Conservation (phyloP, 2,113 vertebrate genomes). For the Bos indicus region DNA sequence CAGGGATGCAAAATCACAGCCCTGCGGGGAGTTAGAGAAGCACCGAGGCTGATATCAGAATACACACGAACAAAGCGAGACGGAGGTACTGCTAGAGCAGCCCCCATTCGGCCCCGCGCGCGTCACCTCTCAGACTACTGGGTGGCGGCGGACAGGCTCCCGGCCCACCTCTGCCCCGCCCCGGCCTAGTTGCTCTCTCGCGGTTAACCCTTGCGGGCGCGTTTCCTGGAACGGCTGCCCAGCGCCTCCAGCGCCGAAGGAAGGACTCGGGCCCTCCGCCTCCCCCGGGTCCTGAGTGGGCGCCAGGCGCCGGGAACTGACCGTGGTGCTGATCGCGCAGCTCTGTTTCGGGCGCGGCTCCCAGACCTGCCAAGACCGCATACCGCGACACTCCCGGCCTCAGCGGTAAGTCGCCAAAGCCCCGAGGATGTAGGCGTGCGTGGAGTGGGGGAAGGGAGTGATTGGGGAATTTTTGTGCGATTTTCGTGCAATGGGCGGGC, state of each 20-base stretch:
- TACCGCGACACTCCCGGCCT: neutral
- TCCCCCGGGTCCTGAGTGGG: neutral
- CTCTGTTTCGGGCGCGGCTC: neutral
- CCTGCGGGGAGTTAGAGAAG: constrained; percentile 29
- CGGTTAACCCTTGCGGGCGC: constrained; percentile 18
- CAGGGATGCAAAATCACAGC: neutral
- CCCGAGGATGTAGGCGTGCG: neutral
- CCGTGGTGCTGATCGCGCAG: constrained; percentile 70
- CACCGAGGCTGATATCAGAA: neutral
- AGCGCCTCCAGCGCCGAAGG: rapidly evolving
- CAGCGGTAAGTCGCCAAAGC: constrained; percentile 46
- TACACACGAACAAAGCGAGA: neutral
- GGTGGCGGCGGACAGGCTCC: rapidly evolving
- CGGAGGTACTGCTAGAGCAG: neutral
- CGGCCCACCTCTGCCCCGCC: neutral
- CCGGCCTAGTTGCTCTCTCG: neutral
- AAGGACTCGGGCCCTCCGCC: neutral
- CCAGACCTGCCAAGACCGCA: neutral
- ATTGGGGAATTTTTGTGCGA: neutral
- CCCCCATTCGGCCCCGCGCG: neutral
- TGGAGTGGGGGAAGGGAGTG: neutral
- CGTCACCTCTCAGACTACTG: neutral
- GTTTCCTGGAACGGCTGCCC: neutral
- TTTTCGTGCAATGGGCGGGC: neutral
- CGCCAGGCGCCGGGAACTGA: constrained; percentile 57